Conservation (phyloP, 2,113 vertebrate species). For the Cervus canadensis region DNA sequence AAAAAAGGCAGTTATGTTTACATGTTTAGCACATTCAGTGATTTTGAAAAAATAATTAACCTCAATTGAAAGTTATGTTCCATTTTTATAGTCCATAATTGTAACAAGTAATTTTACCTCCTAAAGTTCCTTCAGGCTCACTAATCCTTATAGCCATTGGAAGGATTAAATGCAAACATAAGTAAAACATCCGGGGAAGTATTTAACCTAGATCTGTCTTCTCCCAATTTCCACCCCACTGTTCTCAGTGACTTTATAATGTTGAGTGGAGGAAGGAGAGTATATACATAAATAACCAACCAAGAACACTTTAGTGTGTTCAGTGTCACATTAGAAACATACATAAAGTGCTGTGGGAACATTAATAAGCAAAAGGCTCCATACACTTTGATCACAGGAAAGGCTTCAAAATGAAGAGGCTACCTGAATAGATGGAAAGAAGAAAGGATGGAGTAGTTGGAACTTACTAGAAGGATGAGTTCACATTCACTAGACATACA, state of each 20-base stretch:
- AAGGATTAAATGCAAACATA: neutral
- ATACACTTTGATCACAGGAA: neutral
- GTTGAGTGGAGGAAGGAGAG: accelerated
- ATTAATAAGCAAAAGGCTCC: neutral
- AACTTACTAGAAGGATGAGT: neutral
- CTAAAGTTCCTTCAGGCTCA: neutral
- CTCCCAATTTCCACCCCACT: neutral
- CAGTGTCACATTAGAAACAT: neutral
- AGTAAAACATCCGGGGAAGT: neutral
- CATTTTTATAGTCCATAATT: neutral
- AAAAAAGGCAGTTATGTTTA: neutral
- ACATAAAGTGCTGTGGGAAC: neutral
- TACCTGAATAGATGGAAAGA: neutral
- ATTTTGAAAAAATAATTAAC: neutral
- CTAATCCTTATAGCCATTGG: neutral
- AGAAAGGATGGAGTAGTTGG: neutral
- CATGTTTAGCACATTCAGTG: neutral
- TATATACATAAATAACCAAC: neutral
- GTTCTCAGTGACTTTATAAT: neutral
- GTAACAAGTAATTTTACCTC: neutral
- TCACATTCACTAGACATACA: neutral
- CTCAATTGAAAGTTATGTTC: neutral
- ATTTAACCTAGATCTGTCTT: neutral
- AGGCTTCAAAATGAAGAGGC: neutral
- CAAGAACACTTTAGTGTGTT: neutral